A percentile compares a stretch with the other conserved stretches of the same genome.
phyloP scores from a whole-genome alignment of 2,888 invertebrate species.

The Chironomus tentans region DNA sequence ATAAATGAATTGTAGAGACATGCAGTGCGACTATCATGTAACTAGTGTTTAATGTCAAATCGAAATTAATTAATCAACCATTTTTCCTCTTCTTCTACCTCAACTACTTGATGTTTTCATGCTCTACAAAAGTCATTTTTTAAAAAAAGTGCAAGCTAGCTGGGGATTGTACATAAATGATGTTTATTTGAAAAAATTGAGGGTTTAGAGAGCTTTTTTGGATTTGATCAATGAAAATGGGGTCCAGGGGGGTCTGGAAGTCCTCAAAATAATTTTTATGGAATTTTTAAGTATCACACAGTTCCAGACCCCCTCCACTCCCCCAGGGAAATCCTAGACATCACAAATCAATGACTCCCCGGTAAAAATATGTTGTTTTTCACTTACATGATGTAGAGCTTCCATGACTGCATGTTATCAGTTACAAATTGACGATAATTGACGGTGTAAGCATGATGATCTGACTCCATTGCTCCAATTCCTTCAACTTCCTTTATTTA shows the following conservation, averaged over 20 bases:
- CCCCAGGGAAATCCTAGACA: too few species aligned
- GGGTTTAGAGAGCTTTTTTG: too few species aligned
- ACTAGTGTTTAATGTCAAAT: conserved; percentile 27
- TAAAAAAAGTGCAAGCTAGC: background rate
- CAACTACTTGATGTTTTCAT: background rate
- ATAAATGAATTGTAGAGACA: background rate
- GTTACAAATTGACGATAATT: conserved; percentile 20
- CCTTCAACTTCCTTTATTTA: background rate
- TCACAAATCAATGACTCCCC: background rate
- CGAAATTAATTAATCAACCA: conserved; percentile 21
- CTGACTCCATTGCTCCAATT: conserved; percentile 14
- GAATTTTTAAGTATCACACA: too few species aligned
- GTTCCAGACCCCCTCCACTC: too few species aligned
- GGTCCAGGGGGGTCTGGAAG: too few species aligned
- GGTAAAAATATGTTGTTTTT: too few species aligned
- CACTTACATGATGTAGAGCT: too few species aligned
- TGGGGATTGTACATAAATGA: background rate
- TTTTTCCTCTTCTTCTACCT: background rate
- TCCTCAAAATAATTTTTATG: too few species aligned
- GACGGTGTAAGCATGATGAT: background rate
- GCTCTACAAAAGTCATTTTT: background rate
- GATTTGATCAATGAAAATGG: too few species aligned
- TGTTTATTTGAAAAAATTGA: background rate
- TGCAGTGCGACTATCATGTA: background rate
- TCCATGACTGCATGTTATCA: conserved; percentile 4